Percentiles rank a stretch among this genome's conserved stretches.
Evolutionary conservation across 2,888 invertebrate genomes (phyloP).

Genomic region (Arenicola marina): DNA sequence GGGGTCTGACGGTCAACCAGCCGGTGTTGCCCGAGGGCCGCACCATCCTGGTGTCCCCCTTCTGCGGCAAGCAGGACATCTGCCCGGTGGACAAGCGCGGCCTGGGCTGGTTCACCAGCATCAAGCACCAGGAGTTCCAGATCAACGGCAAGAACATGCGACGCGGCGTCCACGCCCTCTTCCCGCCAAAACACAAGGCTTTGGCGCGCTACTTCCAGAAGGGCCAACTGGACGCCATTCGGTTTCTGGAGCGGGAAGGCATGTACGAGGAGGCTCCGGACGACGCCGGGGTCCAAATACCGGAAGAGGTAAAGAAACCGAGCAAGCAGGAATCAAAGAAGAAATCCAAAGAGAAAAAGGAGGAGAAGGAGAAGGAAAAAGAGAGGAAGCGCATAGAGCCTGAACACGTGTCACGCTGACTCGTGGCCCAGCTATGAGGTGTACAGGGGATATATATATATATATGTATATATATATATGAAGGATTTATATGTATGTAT

Average conservation of each 20-base stretch:
- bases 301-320: too few species aligned
- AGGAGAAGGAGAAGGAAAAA: too few species aligned
- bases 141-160: conserved; percentile 42
- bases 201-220: conserved; percentile 46
- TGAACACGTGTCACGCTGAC: too few species aligned
- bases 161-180: conserved; percentile 16
- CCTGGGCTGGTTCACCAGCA: background rate
- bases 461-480: too few species aligned
- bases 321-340: too few species aligned
- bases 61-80: conserved; percentile 94
- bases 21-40: conserved; percentile 78
- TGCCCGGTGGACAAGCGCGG: conserved; percentile 67
- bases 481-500: too few species aligned
- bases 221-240: conserved; percentile 56
- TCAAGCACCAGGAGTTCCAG: conserved; percentile 36
- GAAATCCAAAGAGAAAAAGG: too few species aligned
- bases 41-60: conserved; percentile 94
- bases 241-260: conserved; percentile 43
- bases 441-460: too few species aligned
- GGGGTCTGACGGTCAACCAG: conserved; percentile 92
- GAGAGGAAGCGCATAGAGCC: too few species aligned
- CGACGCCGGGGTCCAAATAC: too few species aligned
- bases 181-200: conserved; percentile 12
- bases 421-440: too few species aligned
- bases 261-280: conserved; percentile 9